Percentiles rank a stretch among this genome's conserved stretches.
These are phyloP conservation scores for Antitype chi DNA, from an alignment of 2,888 invertebrate species.

Conservation along the genomic window DNA sequence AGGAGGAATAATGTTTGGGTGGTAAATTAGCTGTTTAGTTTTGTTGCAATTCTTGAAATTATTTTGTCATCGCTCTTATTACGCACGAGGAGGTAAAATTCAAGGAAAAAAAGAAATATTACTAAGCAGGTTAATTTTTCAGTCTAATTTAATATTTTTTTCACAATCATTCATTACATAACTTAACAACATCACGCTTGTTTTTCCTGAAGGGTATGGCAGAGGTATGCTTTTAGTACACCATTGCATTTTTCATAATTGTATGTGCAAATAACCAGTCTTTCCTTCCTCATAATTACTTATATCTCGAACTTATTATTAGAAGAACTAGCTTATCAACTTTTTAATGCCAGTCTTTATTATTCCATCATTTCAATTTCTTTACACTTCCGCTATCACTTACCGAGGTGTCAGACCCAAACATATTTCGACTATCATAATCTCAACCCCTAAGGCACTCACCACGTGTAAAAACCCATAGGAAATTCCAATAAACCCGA, in stretches of 20 bases:
- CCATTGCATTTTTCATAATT: not conserved
- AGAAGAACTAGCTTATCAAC: not conserved
- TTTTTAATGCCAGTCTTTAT: not conserved
- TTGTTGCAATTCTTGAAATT: not conserved
- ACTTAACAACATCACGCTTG: not conserved
- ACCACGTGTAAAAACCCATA: conserved; percentile 83
- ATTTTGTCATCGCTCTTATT: not conserved
- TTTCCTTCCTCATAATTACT: not conserved
- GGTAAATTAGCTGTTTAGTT: conserved; percentile 60
- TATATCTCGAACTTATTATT: too few species aligned
- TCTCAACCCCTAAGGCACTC: conserved; percentile 69
- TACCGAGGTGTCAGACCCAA: conserved; percentile 40
- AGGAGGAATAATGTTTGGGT: conserved; percentile 51
- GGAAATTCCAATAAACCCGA: conserved; percentile 88
- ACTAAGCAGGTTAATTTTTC: not conserved
- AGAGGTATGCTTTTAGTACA: too few species aligned
- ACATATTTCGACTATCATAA: conserved; percentile 62
- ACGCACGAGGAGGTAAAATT: not conserved
- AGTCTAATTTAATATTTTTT: not conserved
- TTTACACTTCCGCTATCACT: conserved; percentile 18
- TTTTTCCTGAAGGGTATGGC: too few species aligned
- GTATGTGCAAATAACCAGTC: not conserved
- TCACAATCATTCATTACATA: not conserved
- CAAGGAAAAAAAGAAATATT: not conserved
- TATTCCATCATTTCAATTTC: not conserved